phyloP scores from a whole-genome alignment of 2,797 vertebrate genomes.

The Peromyscus eremicus region DNA sequence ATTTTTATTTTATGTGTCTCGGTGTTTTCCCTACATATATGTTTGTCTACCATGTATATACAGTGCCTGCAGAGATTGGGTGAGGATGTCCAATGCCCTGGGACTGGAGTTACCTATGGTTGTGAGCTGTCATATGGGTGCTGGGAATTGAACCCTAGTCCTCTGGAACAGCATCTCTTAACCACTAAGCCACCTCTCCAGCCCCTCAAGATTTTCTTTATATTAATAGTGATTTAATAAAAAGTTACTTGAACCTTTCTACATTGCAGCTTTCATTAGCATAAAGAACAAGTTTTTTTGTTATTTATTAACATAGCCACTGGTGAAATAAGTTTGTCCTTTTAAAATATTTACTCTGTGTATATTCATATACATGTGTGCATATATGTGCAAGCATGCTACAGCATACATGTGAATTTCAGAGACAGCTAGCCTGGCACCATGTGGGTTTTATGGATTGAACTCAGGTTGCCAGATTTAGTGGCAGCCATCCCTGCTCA shows the following conservation, averaged over 20 bases:
- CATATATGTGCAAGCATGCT: neutral
- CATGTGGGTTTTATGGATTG: neutral
- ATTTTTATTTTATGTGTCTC: neutral
- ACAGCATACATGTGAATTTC: neutral
- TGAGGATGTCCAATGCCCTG: neutral
- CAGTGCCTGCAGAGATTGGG: neutral
- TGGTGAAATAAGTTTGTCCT: slow-evolving; percentile 32
- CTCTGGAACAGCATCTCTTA: neutral
- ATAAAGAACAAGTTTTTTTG: neutral
- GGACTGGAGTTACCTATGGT: neutral
- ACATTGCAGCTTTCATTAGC: neutral
- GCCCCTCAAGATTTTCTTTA: slow-evolving; percentile 11
- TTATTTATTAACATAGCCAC: neutral
- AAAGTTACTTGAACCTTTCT: slow-evolving; percentile 3
- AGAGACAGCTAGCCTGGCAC: neutral
- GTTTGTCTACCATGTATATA: neutral
- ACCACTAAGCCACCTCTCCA: neutral
- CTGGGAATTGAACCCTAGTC: neutral
- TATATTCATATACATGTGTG: neutral
- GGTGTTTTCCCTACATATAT: neutral
- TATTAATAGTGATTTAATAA: slow-evolving; percentile 7
- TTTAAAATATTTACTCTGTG: neutral
- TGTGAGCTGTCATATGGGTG: neutral
- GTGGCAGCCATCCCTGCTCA: no score
- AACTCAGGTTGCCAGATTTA: neutral